Base-by-base conservation (phyloP, 2,888 invertebrate species). In the Kuschelorhynchus macadamiae region DNA sequence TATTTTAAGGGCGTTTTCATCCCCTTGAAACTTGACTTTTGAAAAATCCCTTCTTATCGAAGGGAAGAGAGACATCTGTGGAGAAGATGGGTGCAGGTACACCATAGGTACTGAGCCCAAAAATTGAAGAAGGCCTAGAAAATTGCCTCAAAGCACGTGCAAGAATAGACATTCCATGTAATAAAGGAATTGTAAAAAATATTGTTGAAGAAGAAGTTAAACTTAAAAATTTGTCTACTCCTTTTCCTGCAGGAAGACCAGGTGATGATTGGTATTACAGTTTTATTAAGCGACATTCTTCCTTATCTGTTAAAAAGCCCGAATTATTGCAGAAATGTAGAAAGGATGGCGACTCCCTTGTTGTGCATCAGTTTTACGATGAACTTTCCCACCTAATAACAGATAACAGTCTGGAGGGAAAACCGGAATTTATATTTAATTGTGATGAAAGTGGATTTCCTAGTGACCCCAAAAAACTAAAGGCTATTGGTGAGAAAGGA, bases 391-490 rank as follows among this genome's bases (percentile, higher is more conserved):
- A 74, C n/a, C 32, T 70, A 16, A 56, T 73, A 17, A 25, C 18
- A 44, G 46, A 55, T 17, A 20, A 65, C 57, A 42, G 30, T n/a
- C 30, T 68, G n/a, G 25, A 39, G 25, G 61, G 36, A 20, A 50
- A 59, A 11, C 55, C 47, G 21, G 62, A 44, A 25, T 57, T 56
- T 16, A 73, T 77, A 55, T 76, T 71, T 60, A 77, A 76, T 46
- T 67, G 71, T 44, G 76, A 77, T 61, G 77, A 75, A 67, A 67
- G 44, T 47, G 75, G 77, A 7, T 76, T 77, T 64, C 36, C 47
- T 25, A 68, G 55, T 36, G 76, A 78, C 53, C 76, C 76, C 75
- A n/a, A n/a, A n/a, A n/a, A 64, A 59, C 59, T 75, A 70, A 14
- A 75, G 74, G n/a, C n/a, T n/a, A n/a, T n/a, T 56, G 74, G 77